Evolutionary conservation across 2,888 invertebrate genomes (phyloP), one percentile per base, ranked within the genome.

Genomic region (Heteropelma amictum): DNA sequence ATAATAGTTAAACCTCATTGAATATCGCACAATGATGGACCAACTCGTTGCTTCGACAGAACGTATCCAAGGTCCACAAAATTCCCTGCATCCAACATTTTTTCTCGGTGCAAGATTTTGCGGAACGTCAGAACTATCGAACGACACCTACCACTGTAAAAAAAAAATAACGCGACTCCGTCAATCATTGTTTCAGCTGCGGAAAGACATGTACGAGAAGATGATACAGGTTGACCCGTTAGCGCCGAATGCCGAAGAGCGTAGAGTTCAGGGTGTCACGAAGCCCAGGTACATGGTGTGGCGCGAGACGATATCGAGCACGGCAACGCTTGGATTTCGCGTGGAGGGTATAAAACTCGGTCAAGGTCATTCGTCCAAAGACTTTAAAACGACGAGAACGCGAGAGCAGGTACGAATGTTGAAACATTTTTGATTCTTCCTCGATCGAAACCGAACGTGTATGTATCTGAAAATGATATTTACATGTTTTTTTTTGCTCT

Each of bases 281-380:
- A 98, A 98, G 89, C 97, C 98, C 0, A 92, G 98, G 12, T 96
- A 97, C 90, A 97, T 97, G 96, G 93, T 98, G 47, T 98, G 98
- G 97, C 91, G 99, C 65, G 99, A 99, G 90, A 97, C 97, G 7
- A 98, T 98, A 83, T 98, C 98, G 61, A 98, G 98, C 40, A 98
- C 98, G n/a, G 95, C 98, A 0, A 96, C 96, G 0, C 92, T 98
- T 54, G 99, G 99, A 65, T 99, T 99, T 90, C 93, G 99, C 83
- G 97, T 99, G 87, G 99, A 99, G 89, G 99, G 98, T 17, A 95
- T 96, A 77, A 94, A 95, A 88, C 95, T 95, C 85, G 94, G 95
- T 74, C 96, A 97, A 85, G 97, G 97, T 35, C 95, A 95, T 72
- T 97, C 97, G 79, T 95, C 95, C 79, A 98, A 97, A 92, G 97